phyloP scores from a whole-genome alignment of 2,113 vertebrate species.

The Euleptes europaea region DNA sequence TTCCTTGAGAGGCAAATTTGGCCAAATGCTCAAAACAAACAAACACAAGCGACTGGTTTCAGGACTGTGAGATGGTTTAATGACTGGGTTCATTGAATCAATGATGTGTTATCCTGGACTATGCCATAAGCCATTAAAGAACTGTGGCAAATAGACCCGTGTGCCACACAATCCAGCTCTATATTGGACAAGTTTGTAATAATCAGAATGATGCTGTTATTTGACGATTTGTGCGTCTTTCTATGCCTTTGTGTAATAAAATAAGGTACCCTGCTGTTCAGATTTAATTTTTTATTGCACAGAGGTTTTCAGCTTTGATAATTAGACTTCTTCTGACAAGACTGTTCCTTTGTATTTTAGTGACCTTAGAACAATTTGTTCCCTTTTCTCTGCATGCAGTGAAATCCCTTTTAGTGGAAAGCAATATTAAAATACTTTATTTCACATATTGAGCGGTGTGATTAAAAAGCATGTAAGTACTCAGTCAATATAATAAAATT shows the following conservation, averaged over 20 bases:
- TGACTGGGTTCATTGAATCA: not conserved
- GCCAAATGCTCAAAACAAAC: too few species aligned
- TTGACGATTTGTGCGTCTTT: not conserved
- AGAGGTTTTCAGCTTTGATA: not conserved
- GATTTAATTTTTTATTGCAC: constrained; percentile 2
- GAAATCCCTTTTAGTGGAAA: not conserved
- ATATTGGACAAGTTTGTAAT: not conserved
- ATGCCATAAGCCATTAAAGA: not conserved
- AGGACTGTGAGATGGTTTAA: not conserved
- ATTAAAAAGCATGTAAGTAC: not conserved
- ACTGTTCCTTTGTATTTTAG: not conserved
- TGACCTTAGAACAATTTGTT: not conserved
- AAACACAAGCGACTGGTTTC: not conserved
- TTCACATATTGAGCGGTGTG: not conserved
- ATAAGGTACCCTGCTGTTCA: not conserved
- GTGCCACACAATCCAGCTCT: not conserved
- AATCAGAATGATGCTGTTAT: not conserved
- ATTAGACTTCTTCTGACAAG: not conserved
- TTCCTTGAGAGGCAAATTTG: too few species aligned
- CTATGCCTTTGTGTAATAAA: not conserved
- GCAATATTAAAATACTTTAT: constrained; percentile 1
- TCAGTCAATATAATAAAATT: not conserved
- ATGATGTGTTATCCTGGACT: not conserved
- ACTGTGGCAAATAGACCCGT: not conserved
- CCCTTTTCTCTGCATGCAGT: not conserved